These are phyloP conservation scores for Sinohyriopsis cumingii DNA, from an alignment of 2,888 invertebrate species.

Conservation along the genomic window DNA sequence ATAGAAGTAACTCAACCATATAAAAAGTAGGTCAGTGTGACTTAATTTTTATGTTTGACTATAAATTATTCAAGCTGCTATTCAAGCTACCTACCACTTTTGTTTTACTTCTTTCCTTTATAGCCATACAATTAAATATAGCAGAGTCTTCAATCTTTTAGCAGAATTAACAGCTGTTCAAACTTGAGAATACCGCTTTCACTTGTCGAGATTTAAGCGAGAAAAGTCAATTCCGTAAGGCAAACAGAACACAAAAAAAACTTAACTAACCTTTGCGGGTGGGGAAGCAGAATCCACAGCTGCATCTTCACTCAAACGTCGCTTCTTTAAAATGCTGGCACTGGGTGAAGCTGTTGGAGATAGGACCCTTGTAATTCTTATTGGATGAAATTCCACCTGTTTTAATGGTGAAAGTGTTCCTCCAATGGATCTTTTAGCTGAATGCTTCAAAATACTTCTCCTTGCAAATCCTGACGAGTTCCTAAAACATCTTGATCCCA, in stretches of 20 bases:
- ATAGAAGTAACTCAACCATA: no score
- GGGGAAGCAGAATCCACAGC: conserved; percentile 58
- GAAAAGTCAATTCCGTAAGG: background rate
- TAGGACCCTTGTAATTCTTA: conserved; percentile 43
- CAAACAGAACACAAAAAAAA: background rate
- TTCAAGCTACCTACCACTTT: no score
- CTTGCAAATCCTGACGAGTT: conserved; percentile 33
- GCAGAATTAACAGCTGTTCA: no score
- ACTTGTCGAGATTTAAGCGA: no score
- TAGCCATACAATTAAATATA: no score
- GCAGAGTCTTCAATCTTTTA: no score
- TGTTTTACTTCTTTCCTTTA: no score
- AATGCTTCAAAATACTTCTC: conserved; percentile 42
- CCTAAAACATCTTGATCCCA: conserved; percentile 40
- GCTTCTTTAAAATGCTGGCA: conserved; percentile 64
- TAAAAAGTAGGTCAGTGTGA: no score
- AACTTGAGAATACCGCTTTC: no score
- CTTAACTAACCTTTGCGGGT: conserved; percentile 53
- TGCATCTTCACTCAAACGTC: conserved; percentile 42
- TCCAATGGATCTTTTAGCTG: conserved; percentile 1
- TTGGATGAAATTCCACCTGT: conserved; percentile 41
- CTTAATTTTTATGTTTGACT: no score
- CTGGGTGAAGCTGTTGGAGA: conserved; percentile 67
- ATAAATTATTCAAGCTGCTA: no score
- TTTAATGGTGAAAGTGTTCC: conserved; percentile 23